These are phyloP conservation scores for Champsocephalus gunnari DNA, from an alignment of 2,797 vertebrate species.

Conservation along the genomic window DNA sequence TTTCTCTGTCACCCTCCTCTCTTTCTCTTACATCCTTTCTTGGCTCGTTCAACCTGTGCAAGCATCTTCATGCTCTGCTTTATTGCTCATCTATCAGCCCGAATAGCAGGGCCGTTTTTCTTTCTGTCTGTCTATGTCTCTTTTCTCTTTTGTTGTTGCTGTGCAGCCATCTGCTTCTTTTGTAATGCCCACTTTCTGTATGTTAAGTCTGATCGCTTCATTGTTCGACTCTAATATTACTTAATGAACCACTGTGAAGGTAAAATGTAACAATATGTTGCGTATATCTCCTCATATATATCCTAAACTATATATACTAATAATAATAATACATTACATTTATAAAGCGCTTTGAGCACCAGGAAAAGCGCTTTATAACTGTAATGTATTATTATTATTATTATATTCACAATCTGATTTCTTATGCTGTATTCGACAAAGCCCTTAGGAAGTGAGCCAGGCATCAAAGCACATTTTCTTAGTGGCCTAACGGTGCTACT, in stretches of 20 bases:
- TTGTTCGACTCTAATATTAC: neutral
- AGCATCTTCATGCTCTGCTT: conserved; percentile 31
- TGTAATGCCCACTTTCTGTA: conserved; percentile 1
- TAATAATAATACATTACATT: too few species aligned
- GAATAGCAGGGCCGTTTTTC: conserved; percentile 14
- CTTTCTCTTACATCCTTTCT: conserved; percentile 50
- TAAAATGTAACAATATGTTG: neutral
- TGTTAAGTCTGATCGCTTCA: neutral
- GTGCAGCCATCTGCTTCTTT: conserved; percentile 36
- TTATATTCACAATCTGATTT: too few species aligned
- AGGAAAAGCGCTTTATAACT: too few species aligned
- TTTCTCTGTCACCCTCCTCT: conserved; percentile 30
- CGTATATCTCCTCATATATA: neutral
- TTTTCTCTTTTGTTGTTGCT: conserved; percentile 15
- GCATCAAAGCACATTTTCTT: too few species aligned
- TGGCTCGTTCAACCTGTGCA: conserved; percentile 3
- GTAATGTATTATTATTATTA: too few species aligned
- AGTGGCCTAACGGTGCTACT: too few species aligned
- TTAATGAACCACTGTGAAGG: neutral
- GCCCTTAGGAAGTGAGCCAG: too few species aligned
- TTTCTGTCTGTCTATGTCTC: conserved; percentile 25
- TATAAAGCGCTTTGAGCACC: too few species aligned
- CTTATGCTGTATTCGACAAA: too few species aligned
- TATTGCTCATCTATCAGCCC: conserved; percentile 56
- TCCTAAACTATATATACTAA: neutral